These are phyloP conservation scores for Argopecten irradians DNA, from an alignment of 1,140 invertebrate genomes.

Conservation along the genomic window DNA sequence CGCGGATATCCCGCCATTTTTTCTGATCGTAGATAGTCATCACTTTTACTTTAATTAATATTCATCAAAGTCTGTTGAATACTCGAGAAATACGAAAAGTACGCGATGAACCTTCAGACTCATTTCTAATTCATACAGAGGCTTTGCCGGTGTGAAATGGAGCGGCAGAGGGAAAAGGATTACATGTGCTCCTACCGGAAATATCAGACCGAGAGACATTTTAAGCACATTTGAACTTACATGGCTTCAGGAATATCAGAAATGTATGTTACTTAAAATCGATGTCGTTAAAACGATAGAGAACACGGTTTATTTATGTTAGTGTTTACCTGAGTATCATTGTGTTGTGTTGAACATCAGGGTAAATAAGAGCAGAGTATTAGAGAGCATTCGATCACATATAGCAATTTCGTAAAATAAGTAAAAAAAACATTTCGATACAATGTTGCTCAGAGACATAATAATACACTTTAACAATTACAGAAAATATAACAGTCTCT, in stretches of 20 bases:
- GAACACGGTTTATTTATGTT: not conserved
- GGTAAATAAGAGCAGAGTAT: not conserved
- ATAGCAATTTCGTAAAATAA: too few species aligned
- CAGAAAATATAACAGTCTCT: too few species aligned
- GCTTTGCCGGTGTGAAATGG: slow-evolving; percentile 7
- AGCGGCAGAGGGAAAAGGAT: not conserved
- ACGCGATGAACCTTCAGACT: not conserved
- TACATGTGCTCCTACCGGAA: slow-evolving; percentile 14
- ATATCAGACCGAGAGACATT: slow-evolving; percentile 4
- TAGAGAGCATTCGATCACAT: too few species aligned
- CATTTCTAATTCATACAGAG: slow-evolving; percentile 14
- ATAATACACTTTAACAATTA: too few species aligned
- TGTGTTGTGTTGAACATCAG: not conserved
- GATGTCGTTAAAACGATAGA: slow-evolving; percentile 22
- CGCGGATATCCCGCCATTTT: not conserved
- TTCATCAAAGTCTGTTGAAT: slow-evolving; percentile 18
- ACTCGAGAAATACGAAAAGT: not conserved
- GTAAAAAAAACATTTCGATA: too few species aligned
- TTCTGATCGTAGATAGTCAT: slow-evolving; percentile 10
- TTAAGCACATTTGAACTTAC: slow-evolving; percentile 22
- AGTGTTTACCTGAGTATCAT: not conserved
- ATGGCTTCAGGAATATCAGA: slow-evolving; percentile 16
- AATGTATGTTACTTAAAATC: slow-evolving; percentile 23
- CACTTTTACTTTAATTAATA: slow-evolving; percentile 23
- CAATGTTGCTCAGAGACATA: too few species aligned